Evolutionary conservation across 2,797 vertebrate genomes (phyloP).

Genomic region (Urophycis tenuis): DNA sequence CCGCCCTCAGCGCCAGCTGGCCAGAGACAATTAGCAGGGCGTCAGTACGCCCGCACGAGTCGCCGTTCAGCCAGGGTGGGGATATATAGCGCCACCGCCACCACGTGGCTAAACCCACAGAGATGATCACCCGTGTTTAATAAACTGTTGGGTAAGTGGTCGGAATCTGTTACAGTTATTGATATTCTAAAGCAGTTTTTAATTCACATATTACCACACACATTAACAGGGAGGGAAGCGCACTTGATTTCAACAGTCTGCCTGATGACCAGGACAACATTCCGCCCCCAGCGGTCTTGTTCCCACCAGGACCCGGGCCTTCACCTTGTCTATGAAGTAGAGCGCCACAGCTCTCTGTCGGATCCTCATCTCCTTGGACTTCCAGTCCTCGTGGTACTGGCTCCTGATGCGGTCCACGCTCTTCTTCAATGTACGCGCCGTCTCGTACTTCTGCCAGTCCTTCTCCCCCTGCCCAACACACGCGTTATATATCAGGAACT

Average conservation of each 20-base stretch:
- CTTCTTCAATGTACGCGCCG: slow-evolving; percentile 86
- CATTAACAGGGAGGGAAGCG: no score
- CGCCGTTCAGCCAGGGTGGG: no score
- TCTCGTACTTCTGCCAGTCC: slow-evolving; percentile 99
- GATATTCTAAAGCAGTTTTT: no score
- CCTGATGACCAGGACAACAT: no score
- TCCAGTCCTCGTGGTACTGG: slow-evolving; percentile 95
- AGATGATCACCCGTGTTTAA: no score
- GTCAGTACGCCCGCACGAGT: not conserved
- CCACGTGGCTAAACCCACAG: no score
- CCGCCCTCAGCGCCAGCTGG: slow-evolving; percentile 94
- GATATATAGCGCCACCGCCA: no score
- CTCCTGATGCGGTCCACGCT: slow-evolving; percentile 87
- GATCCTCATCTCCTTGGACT: slow-evolving; percentile 97
- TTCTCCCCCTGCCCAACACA: slow-evolving; percentile 84
- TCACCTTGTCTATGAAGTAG: slow-evolving; percentile 98
- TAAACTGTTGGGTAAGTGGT: no score
- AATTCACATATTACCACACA: no score
- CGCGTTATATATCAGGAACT: not conserved
- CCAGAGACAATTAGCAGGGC: not conserved
- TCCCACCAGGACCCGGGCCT: not conserved
- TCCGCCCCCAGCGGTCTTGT: not conserved
- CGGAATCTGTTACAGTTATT: no score
- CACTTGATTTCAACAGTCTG: no score
- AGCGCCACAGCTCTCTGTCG: slow-evolving; percentile 92